Percentiles rank a stretch among this genome's conserved stretches.
phyloP scores from a whole-genome alignment of 1,140 invertebrate genomes.

The Centruroides vittatus region DNA sequence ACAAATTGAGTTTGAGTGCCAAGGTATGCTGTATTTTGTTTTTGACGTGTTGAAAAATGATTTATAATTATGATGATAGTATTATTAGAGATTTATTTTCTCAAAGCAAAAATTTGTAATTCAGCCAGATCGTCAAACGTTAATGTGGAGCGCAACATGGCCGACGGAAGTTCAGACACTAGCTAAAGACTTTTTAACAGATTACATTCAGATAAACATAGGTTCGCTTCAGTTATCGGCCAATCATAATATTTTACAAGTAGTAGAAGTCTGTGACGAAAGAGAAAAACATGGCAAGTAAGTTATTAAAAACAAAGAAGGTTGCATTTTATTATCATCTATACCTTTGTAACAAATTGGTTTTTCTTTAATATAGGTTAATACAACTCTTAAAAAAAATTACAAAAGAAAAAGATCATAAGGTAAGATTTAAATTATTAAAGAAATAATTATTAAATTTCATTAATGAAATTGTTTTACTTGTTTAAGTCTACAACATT shows the following conservation, averaged over 20 bases:
- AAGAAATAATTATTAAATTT: too few relatives aligned
- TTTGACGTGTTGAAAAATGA: too few relatives aligned
- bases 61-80: too few relatives aligned
- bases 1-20: too few relatives aligned
- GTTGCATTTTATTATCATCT: too few relatives aligned
- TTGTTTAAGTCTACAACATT: too few relatives aligned
- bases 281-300: constrained; percentile 19
- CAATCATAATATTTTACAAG: constrained; percentile 43
- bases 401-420: constrained; percentile 16
- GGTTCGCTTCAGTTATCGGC: constrained; percentile 37
- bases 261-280: constrained; percentile 31
- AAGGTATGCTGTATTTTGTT: too few relatives aligned
- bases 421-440: neutral
- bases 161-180: constrained; percentile 40
- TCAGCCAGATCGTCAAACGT: constrained; percentile 16
- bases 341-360: too few relatives aligned
- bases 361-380: too few relatives aligned
- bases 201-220: constrained; percentile 38
- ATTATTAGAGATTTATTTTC: too few relatives aligned
- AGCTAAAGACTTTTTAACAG: constrained; percentile 38
- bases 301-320: neutral
- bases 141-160: constrained; percentile 26
- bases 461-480: too few relatives aligned
- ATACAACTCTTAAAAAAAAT: constrained; percentile 4
- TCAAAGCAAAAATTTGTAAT: neutral